Evolutionary conservation across 2,797 vertebrate genomes (phyloP).

Genomic region (Dallia pectoralis): DNA sequence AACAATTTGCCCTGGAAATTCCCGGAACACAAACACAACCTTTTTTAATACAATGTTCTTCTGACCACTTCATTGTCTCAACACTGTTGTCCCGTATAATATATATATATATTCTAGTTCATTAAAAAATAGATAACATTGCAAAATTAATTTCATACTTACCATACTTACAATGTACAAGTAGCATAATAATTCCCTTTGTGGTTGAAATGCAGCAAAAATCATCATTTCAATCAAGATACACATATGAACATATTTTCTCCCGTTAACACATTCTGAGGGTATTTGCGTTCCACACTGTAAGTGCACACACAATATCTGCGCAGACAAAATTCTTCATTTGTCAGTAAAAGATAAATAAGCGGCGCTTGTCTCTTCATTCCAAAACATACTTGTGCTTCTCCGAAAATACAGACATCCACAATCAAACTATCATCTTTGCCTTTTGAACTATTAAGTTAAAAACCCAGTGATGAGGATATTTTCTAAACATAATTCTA

Average conservation of each 20-base stretch:
- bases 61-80: conserved; percentile 43
- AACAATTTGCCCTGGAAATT: conserved; percentile 58
- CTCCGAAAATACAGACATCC: conserved; percentile 43
- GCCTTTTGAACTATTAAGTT: conserved; percentile 39
- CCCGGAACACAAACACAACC: conserved; percentile 54
- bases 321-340: conserved; percentile 35
- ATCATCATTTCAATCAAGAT: conserved; percentile 51
- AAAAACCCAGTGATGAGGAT: conserved; percentile 19
- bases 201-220: conserved; percentile 61
- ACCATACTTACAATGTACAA: conserved; percentile 63
- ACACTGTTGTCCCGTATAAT: conserved; percentile 21
- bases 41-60: conserved; percentile 28
- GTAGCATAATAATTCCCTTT: conserved; percentile 57
- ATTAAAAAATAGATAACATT: conserved; percentile 58
- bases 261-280: conserved; percentile 83
- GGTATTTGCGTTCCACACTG: conserved; percentile 67
- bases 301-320: conserved; percentile 63
- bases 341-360: conserved; percentile 68
- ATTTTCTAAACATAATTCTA: conserved; percentile 22
- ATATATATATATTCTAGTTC: conserved; percentile 28
- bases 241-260: conserved; percentile 59
- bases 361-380: conserved; percentile 57
- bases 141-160: conserved; percentile 64
- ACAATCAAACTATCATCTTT: conserved; percentile 20
- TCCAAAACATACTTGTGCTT: conserved; percentile 64